Base-by-base conservation (phyloP, 2,888 invertebrate species). In the Bugulina stolonifera region DNA sequence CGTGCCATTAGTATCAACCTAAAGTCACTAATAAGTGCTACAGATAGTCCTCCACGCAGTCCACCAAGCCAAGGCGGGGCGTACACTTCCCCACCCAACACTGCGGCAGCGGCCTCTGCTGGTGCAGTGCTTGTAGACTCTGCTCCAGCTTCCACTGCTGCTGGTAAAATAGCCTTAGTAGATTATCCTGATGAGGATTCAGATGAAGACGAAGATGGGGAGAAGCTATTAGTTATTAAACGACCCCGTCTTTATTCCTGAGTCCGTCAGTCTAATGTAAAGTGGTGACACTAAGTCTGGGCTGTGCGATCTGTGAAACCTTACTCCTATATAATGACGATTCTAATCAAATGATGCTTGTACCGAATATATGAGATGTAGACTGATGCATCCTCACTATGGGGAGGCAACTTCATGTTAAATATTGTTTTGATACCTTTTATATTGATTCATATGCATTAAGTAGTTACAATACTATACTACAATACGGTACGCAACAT, bases 141-240 rank as follows among this genome's bases (percentile, higher is more conserved):
- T 25, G 64, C 64, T 64, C 64, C 64, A 29, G n/a, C n/a, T n/a
- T 29, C 64, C 5, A 32, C 32, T 18, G 64, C 64, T 34, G 64
- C 32, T 64, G 27, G 64, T n/a, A 64, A 64, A 27, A 27, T 64
- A 27, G 64, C 64, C 32, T 32, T 64, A 29, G 64, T 64, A 14
- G 64, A 64, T 64, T 64, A 64, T 32, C 64, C 64, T 5, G 64
- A 64, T 32, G 64, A 64, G n/a, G 64, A 64, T n/a, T 64, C 64
- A 1, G 64, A 64, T n/a, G 64, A 64, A 27, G 64, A 64, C 10
- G 64, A 14, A 25, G 64, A 64, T 32, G 64, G 64, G 27, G 64
- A 64, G 10, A 32, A 32, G 5, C 5, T 64, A 27, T 25, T 32
- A 18, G 64, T 27, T 14, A 29, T 2, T n/a, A 64, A 64, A 64